Evolutionary conservation across 2,113 vertebrate genomes (phyloP), one percentile per base, ranked within the genome.

Genomic region (Mungos mungo): DNA sequence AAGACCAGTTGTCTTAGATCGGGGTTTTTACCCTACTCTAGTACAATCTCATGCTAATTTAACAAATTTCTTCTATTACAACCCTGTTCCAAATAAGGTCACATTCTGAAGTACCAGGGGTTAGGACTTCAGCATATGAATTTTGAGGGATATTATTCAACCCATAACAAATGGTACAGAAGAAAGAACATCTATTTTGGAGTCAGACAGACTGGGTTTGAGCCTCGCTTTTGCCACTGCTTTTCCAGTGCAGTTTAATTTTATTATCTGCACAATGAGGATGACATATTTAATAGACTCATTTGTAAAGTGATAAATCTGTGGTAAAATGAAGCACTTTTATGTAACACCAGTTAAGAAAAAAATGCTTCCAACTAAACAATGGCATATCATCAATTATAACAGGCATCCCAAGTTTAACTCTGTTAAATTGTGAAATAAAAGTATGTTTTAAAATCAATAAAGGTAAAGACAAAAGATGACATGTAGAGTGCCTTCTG

Each of bases 241-340:
- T 82, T 87, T 82, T 79, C 57, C 66, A 21, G 84, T 66, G 35
- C 7, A 81, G n/a, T 87, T 95, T 96, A 54, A 81, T 91, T 52
- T 92, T 38, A 38, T 72, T 60, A 38, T 47, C 65, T 96, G 25
- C 50, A 90, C 69, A 83, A 65, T n/a, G 41, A 81, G n/a, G 45
- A 54, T 81, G 27, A 65, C 21, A 25, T 31, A 50, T 80, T 82
- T 95, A 60, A 90, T 60, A 82, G 80, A 86, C 66, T 95, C 25
- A 19, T 86, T 86, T 16, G 7, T 66, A 65, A 90, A 86, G 10
- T 80, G 29, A 54, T 80, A 85, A 90, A 45, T 45, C 31, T 47
- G 23, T 77, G 50, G 14, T n/a, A 88, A 84, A 83, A 88, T 71
- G 52, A 92, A 89, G 3, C 13, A 60, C 25, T 45, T 41, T 60